Conservation (phyloP, 2,113 vertebrate species). For the Daubentonia madagascariensis region DNA sequence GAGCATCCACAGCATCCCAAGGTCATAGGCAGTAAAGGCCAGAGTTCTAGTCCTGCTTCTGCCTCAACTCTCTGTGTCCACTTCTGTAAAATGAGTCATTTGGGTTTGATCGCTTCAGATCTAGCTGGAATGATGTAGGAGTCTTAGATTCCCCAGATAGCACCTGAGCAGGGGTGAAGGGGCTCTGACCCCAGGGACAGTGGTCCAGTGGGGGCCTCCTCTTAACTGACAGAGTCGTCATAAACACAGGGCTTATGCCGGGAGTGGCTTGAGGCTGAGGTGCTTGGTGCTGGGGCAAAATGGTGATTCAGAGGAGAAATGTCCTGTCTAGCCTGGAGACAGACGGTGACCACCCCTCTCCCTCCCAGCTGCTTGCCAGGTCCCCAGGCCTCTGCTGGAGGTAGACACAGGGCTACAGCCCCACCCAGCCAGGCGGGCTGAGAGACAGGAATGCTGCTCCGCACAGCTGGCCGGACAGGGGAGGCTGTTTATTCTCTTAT, state of each 20-base stretch:
- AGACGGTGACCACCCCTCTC: neutral
- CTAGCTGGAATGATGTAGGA: neutral
- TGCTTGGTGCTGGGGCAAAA: neutral
- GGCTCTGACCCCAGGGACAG: neutral
- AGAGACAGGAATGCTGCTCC: slow-evolving; percentile 47
- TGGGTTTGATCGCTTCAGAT: neutral
- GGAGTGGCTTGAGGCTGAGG: neutral
- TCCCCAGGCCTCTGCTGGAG: slow-evolving; percentile 60
- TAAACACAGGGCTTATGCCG: neutral
- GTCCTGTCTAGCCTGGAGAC: neutral
- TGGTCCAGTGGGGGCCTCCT: neutral
- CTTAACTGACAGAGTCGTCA: neutral
- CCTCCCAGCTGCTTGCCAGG: neutral
- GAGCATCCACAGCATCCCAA: neutral
- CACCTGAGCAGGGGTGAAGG: neutral
- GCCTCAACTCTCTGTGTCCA: neutral
- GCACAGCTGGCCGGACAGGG: slow-evolving; percentile 54
- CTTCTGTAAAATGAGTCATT: neutral
- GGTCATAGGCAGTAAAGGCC: neutral
- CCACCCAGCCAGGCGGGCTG: neutral
- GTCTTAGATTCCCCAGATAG: neutral
- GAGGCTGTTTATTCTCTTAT: slow-evolving; percentile 69
- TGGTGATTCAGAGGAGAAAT: neutral
- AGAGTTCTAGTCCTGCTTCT: neutral
- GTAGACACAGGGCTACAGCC: neutral